These are phyloP conservation scores for Lepidochrysops patricia DNA, from an alignment of 2,888 invertebrate genomes.

Conservation along the genomic window DNA sequence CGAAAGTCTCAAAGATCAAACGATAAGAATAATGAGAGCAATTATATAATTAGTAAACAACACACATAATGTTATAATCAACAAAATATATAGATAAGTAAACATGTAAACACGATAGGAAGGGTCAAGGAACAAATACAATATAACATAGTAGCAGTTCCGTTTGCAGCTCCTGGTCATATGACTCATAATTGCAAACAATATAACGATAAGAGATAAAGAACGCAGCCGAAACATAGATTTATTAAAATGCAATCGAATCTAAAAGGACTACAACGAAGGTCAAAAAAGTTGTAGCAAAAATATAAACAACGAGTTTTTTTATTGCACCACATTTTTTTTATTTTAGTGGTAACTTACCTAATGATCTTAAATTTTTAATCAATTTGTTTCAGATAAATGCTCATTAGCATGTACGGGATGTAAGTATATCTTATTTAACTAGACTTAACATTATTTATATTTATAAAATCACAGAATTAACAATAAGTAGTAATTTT, in stretches of 20 bases:
- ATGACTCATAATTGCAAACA: not conserved
- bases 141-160: constrained; percentile 8
- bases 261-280: not conserved
- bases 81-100: not conserved
- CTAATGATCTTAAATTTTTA: not conserved
- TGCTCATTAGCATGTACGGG: constrained; percentile 56
- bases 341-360: not conserved
- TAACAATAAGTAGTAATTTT: no score
- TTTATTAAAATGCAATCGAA: no score
- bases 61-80: not conserved
- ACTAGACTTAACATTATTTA: no score
- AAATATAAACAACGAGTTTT: no score
- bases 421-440: constrained; percentile 46
- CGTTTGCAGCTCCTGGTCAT: not conserved
- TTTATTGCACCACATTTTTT: no score
- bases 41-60: not conserved
- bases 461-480: no score
- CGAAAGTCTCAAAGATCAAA: not conserved
- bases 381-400: constrained; percentile 59
- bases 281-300: no score
- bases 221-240: not conserved
- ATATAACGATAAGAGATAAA: not conserved
- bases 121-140: not conserved
- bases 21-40: not conserved
- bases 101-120: constrained; percentile 8